phyloP scores from a whole-genome alignment of 2,888 invertebrate genomes.

The Leucoma salicis region DNA sequence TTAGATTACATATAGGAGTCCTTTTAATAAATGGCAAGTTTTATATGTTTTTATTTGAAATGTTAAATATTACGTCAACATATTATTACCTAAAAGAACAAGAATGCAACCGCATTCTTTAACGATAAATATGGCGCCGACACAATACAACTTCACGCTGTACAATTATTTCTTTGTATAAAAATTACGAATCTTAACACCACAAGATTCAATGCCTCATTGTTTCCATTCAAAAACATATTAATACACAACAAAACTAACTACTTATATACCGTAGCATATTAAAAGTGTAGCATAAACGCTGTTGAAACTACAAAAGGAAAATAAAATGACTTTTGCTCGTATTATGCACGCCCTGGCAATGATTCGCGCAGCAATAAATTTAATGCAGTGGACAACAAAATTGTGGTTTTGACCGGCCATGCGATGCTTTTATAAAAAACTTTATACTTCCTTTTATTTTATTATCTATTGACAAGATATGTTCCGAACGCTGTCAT shows the following conservation, averaged over 20 bases:
- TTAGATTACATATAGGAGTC: too few species aligned
- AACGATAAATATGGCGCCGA: slow-evolving; percentile 1
- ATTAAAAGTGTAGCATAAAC: slow-evolving; percentile 54
- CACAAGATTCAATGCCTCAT: slow-evolving; percentile 6
- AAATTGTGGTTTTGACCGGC: slow-evolving; percentile 78
- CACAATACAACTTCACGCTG: background rate
- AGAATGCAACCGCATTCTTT: slow-evolving; percentile 1
- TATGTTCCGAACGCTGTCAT: slow-evolving; percentile 50
- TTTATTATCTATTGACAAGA: slow-evolving; percentile 57
- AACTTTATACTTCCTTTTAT: slow-evolving; percentile 50
- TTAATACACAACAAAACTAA: slow-evolving; percentile 14
- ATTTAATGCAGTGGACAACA: slow-evolving; percentile 75
- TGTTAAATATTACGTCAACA: slow-evolving; percentile 8
- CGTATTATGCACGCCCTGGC: slow-evolving; percentile 77
- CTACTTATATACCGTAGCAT: slow-evolving; percentile 27
- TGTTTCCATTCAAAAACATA: slow-evolving; percentile 12
- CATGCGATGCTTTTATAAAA: slow-evolving; percentile 55
- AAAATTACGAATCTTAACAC: background rate
- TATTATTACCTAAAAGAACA: slow-evolving; percentile 4
- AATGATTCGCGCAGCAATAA: slow-evolving; percentile 75
- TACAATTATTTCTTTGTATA: background rate
- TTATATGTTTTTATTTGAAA: slow-evolving; percentile 5
- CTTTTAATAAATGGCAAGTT: background rate
- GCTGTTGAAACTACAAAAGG: slow-evolving; percentile 56
- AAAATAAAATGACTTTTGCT: slow-evolving; percentile 70